Conservation (phyloP, 2,113 vertebrate genomes). For the Etia nguti region DNA sequence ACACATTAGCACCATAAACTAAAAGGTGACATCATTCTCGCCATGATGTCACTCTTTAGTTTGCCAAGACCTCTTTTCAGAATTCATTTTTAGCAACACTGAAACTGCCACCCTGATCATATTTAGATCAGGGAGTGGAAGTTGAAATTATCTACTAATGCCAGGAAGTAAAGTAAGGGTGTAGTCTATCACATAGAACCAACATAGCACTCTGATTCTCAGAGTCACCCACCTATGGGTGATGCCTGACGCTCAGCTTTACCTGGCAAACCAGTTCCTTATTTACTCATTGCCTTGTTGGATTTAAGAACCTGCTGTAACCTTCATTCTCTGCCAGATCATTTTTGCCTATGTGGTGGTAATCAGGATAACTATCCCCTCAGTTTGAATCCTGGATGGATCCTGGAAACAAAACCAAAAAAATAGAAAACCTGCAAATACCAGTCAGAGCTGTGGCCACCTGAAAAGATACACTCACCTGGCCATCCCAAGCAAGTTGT, state of each 20-base stretch:
- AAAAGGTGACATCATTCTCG: neutral
- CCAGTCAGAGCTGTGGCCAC: neutral
- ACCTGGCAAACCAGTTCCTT: neutral
- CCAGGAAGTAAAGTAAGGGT: neutral
- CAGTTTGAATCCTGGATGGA: neutral
- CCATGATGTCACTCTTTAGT: neutral
- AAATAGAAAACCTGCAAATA: neutral
- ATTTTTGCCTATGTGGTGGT: neutral
- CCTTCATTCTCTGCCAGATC: neutral
- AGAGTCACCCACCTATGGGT: neutral
- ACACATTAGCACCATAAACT: neutral
- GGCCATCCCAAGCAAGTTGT: neutral
- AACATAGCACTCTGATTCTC: neutral
- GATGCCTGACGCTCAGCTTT: neutral
- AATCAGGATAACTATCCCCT: neutral
- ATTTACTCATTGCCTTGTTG: neutral
- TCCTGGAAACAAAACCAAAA: neutral
- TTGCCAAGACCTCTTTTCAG: neutral
- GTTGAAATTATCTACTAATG: neutral
- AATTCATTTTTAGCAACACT: neutral
- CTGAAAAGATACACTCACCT: neutral
- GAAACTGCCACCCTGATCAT: neutral
- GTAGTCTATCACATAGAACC: neutral
- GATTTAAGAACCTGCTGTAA: neutral
- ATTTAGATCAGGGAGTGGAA: neutral